Evolutionary conservation across 1,140 invertebrate genomes (phyloP), one percentile per base, ranked within the genome.

Genomic region (Radopholus similis): DNA sequence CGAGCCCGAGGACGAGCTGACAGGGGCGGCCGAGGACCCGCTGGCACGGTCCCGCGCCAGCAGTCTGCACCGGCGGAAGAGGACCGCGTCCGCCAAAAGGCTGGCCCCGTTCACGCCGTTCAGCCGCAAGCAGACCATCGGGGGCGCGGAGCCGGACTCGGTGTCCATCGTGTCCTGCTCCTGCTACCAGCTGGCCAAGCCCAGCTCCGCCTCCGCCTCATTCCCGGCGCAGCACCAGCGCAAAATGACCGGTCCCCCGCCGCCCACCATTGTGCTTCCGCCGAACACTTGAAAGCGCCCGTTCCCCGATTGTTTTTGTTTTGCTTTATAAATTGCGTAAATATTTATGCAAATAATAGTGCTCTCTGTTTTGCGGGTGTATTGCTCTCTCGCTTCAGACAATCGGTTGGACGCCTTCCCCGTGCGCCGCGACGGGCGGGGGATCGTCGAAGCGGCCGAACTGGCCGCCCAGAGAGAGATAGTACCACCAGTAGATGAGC

Each of bases 161-260:
- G 59, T 55, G 21, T 71, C 70, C 42, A 65, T 81, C 13, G 60
- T 68, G n/a, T 82, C 79, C 5, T 81, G 77, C 35, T 72, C 73
- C 47, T 78, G 73, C 83, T 84, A 83, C 82, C 84, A 38, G 80
- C 77, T 67, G 6, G 82, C 81, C 54, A 21, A 74, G 68, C 23
- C 58, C 30, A 28, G n/a, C n/a, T 21, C 59, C 15, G 18, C 30
- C 18, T 23, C 47, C 47, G 23, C 38, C 2, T 9, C 13, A 47
- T 15, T 32, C 11, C 26, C 13, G 23, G 23, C 18, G 9, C 47
- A 51, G 47, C 47, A 51, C 9, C 47, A 23, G 47, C 47, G 30
- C 23, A 51, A 11, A 26, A 15, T 51, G 18, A 28, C 47, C 4
- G 11, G 15, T 23, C n/a, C 5, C 4, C 47, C 23, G 18, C 47